Base-by-base conservation (phyloP, 2,797 vertebrate genomes). In the Pampus argenteus region DNA sequence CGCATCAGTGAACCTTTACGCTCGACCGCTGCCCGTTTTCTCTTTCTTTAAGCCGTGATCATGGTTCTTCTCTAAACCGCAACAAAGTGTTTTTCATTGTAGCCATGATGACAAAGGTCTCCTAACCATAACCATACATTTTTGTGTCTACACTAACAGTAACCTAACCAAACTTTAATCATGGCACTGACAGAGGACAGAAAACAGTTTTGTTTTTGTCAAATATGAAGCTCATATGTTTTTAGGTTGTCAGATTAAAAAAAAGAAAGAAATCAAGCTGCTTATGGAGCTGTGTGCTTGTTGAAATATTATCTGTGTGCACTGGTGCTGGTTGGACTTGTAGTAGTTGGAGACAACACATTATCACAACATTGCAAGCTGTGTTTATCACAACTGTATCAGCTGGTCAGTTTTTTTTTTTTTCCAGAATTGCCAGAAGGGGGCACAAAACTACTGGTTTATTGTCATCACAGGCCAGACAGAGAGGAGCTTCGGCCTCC, bases 381-480 rank as follows among this genome's bases (percentile, higher is more conserved):
- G 14, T 62, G 60, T 63, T 77, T 2, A 44, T 72, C 79, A 61
- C 56, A 57, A 1, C 59, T 83, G 48, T 15, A 71, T 72, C 57
- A 62, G 69, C 69, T 82, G 88, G 84, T 81, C 85, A 83, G 74
- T 78, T 87, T 42, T 40, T 13, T 36, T 34, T 36, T 36, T 38
- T 94, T 88, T 48, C 86, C 76, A 11, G 36, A 6, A 45, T 42
- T 36, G 71, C 96, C 97, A 96, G 96, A 88, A 97, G 97, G 93
- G 97, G 97, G 96, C 92, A 95, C 93, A 94, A 93, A 95, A 77
- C 89, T 91, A 86, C 91, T 86, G 86, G 78, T 72, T 85, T 68
- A 80, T 45, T 74, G 42, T 77, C 44, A 4, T 1, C 1, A 0
- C 20, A 67, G 85, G 83, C 78, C 64, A 44, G 20, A 13, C 44